Evolutionary conservation across 2,888 invertebrate genomes (phyloP).

Genomic region (Caenorhabditis panamensis): DNA sequence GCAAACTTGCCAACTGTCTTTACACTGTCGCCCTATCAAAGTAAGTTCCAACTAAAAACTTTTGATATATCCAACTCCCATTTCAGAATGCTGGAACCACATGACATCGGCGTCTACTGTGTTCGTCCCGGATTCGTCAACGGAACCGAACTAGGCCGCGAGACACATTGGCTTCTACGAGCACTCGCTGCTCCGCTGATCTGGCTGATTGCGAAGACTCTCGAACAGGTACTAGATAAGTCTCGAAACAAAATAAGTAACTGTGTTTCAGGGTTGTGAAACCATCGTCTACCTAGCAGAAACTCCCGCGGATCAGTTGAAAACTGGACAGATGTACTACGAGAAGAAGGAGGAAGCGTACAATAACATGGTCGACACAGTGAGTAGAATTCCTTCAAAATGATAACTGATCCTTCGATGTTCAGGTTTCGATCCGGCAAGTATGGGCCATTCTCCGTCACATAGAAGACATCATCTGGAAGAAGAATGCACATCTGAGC

Average conservation of each 20-base stretch:
- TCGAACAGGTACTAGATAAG: constrained; percentile 77
- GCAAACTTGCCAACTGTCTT: constrained; percentile 80
- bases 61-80: neutral
- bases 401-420: too few relatives aligned
- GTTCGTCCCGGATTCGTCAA: constrained; percentile 60
- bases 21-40: constrained; percentile 70
- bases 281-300: constrained; percentile 89
- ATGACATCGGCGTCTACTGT: constrained; percentile 52
- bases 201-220: constrained; percentile 75
- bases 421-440: constrained; percentile 52
- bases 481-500: constrained; percentile 38
- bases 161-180: constrained; percentile 74
- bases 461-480: constrained; percentile 54
- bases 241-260: too few relatives aligned
- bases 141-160: constrained; percentile 75
- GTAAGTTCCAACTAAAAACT: constrained; percentile 15
- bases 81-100: constrained; percentile 63
- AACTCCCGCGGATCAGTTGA: constrained; percentile 85
- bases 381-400: constrained; percentile 38
- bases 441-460: constrained; percentile 58
- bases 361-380: constrained; percentile 65
- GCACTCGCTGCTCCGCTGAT: constrained; percentile 78
- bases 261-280: constrained; percentile 82
- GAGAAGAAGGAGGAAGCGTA: constrained; percentile 72
- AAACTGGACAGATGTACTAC: constrained; percentile 87